Evolutionary conservation across 2,888 invertebrate genomes (phyloP), one percentile per base, ranked within the genome.

Genomic region (Agrochola litura): DNA sequence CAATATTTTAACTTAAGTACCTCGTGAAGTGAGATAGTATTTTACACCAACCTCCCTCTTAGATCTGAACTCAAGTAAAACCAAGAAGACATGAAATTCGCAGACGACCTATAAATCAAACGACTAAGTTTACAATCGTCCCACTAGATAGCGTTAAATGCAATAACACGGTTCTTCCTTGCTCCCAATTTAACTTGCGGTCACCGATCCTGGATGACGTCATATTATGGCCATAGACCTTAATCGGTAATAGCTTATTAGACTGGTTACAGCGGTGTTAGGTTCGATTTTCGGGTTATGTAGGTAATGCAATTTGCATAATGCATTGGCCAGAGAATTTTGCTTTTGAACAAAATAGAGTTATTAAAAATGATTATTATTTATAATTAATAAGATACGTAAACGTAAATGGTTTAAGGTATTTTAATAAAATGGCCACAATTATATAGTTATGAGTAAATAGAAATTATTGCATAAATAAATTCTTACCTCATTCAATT

Each of bases 131-230:
- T 66, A 73, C 37, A 56, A 64, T 69, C 70, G 43, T 72, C 79
- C 64, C 79, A 83, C 81, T 77, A 79, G 83, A 85, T 87, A 76
- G 86, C 69, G 65, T 77, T 76, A 80, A 83, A 71, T 61, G 61
- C 37, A 73, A 52, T 81, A 81, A 76, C 65, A 30, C 46, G 67
- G 60, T 30, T 65, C 86, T 82, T 82, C 86, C 86, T 84, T 73
- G 66, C 73, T 85, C 76, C 79, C 58, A 86, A 84, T 84, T 84
- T 84, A 84, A 56, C 58, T 9, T 22, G 65, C 72, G 86, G 82
- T 86, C 86, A 75, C 66, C 77, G 86, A 67, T 85, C 79, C 86
- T 74, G 65, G 3, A 76, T 86, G 82, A 78, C 77, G 82, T 79
- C 52, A 82, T 54, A 43, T 16, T 73, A 60, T 77, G 77, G 72